These are phyloP conservation scores for Gnathonemus echidnorhynchus DNA, from an alignment of 2,113 vertebrate species.

Conservation along the genomic window DNA sequence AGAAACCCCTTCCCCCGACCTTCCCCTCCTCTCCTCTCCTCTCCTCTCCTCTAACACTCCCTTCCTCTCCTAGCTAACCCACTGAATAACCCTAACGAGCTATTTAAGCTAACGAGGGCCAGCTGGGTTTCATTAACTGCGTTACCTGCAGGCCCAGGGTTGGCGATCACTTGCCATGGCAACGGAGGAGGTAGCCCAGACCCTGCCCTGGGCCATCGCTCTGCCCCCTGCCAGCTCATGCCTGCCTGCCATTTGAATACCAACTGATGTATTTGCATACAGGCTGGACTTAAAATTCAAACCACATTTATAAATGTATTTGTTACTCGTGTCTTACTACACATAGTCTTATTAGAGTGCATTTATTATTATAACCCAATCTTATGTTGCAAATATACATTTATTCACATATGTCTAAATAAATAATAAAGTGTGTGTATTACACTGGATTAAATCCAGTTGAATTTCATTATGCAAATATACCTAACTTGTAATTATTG, in stretches of 20 bases:
- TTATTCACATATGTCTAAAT: not conserved
- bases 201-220: not conserved
- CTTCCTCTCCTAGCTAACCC: slow-evolving; percentile 1
- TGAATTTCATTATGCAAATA: not conserved
- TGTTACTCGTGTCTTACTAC: not conserved
- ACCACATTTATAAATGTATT: not conserved
- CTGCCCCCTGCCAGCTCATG: not conserved
- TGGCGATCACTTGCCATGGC: not conserved
- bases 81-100: not conserved
- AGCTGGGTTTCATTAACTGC: slow-evolving; percentile 2
- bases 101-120: slow-evolving; percentile 4
- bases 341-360: not conserved
- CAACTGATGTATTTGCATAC: not conserved
- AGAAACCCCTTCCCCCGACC: not conserved
- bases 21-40: not conserved
- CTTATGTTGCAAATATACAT: not conserved
- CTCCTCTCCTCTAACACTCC: not conserved
- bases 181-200: not conserved
- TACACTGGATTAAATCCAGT: not conserved
- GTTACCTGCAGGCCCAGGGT: not conserved
- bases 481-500: not conserved
- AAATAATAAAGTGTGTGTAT: not conserved
- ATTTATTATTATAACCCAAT: not conserved
- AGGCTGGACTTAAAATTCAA: not conserved
- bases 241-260: not conserved